Base-by-base conservation (phyloP, 2,797 vertebrate genomes). In the Petrocephalus sullivani region DNA sequence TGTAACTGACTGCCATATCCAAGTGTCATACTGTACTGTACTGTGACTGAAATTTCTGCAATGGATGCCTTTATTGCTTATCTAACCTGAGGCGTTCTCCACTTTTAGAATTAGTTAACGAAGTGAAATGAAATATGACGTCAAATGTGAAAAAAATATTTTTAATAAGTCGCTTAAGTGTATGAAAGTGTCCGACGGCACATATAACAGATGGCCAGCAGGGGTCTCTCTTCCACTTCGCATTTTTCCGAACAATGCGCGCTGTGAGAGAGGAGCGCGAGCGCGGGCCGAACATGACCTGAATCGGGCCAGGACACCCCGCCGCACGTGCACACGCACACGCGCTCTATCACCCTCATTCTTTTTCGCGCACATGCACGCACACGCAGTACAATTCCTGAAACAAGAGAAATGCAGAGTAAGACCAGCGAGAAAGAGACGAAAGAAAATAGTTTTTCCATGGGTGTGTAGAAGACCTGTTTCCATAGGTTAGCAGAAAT, bases 251-350 rank as follows among this genome's bases (percentile, higher is more conserved):
- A 82, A 85, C 81, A 88, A 85, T 64, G 58, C 53, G 56, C 53
- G 21, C 46, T 54, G 21, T 5, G 60, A 84, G 89, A 83, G 84
- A 88, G 78, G 88, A 19, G 89, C 91, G 86, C 89, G 49, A 93
- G 91, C 91, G 94, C 94, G 95, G 94, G 95, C 94, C 95, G 93
- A 93, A 93, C 91, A 94, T 95, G 94, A 95, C 94, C 94, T 95
- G 95, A 96, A 96, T 95, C 93, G 92, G 91, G 93, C 91, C 94
- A 95, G 95, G 94, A 95, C 94, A 94, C 94, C 94, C 95, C 94
- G 95, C 91, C 94, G 93, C 46, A 56, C 67, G 10, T 49, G 16
- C 7, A 4, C 51, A 56, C 67, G 51, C 2, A 51, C 28, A 21
- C 10, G 51, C 51, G 33, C 49, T 53, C 46, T 14, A 19, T 41